Conservation (phyloP, 2,113 vertebrate species). For the Ochotona princeps region DNA sequence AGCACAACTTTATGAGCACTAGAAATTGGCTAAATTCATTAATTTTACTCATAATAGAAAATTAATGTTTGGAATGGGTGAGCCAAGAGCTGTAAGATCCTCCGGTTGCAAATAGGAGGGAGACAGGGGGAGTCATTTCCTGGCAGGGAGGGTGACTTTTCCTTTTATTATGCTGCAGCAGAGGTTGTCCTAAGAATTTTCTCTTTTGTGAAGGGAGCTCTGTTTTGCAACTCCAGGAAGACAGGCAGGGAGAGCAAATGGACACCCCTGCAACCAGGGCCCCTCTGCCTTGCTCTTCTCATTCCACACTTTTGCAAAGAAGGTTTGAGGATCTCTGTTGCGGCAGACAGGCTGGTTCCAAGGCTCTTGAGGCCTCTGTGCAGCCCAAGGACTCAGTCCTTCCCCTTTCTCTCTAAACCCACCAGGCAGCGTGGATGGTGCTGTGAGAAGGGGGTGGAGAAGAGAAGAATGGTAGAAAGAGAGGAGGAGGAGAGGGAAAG, state of each 20-base stretch:
- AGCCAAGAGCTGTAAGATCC: slow-evolving; percentile 75
- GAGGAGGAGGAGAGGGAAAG: background rate
- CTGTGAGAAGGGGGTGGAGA: background rate
- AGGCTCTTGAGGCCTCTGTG: no score
- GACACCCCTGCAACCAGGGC: slow-evolving; percentile 41
- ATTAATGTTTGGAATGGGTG: slow-evolving; percentile 81
- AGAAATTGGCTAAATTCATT: slow-evolving; percentile 84
- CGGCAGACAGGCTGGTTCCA: background rate
- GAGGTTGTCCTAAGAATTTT: slow-evolving; percentile 36
- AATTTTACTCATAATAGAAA: slow-evolving; percentile 85
- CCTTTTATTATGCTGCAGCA: slow-evolving; percentile 42
- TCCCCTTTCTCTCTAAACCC: background rate
- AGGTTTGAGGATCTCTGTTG: rapidly evolving
- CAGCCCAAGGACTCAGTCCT: background rate
- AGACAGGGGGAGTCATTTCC: slow-evolving; percentile 64
- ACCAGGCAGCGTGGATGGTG: background rate
- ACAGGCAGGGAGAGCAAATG: slow-evolving; percentile 61
- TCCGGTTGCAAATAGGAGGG: slow-evolving; percentile 68
- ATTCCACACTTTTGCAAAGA: rapidly evolving
- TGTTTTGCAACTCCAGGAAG: slow-evolving; percentile 69
- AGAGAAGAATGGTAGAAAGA: background rate
- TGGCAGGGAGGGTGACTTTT: slow-evolving; percentile 23
- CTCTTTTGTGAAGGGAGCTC: background rate
- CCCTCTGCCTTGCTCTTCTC: background rate
- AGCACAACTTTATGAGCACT: slow-evolving; percentile 76